Evolutionary conservation across 2,113 vertebrate species (phyloP).

Genomic region (western clawed frog (Xenopus tropicalis)): DNA sequence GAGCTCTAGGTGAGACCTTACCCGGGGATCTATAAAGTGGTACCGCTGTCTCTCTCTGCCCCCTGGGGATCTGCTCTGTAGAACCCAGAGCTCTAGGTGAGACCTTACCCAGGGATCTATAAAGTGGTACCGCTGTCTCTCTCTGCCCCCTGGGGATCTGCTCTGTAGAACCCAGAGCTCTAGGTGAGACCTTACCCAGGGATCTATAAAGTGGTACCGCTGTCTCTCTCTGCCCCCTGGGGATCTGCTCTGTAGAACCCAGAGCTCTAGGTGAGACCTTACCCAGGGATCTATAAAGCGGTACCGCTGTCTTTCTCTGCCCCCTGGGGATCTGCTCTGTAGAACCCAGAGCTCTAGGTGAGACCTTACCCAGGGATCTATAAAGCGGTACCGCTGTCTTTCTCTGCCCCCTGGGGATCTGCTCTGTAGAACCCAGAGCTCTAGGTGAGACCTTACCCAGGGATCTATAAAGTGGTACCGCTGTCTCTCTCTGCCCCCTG

Average conservation of each 20-base stretch:
- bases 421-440: no score
- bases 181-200: constrained; percentile 9
- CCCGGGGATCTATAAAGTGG: constrained; percentile 3
- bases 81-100: constrained; percentile 10
- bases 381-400: no score
- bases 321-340: no score
- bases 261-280: neutral
- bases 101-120: constrained; percentile 15
- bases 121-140: no score
- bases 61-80: neutral
- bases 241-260: neutral
- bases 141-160: neutral
- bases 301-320: no score
- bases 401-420: no score
- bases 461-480: no score
- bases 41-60: neutral
- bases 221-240: neutral
- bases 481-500: no score
- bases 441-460: no score
- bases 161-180: neutral
- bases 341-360: no score
- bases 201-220: neutral
- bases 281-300: neutral
- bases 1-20: neutral
- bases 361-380: no score